phyloP scores from a whole-genome alignment of 2,113 vertebrate genomes.

The Macquaria ambigua region DNA sequence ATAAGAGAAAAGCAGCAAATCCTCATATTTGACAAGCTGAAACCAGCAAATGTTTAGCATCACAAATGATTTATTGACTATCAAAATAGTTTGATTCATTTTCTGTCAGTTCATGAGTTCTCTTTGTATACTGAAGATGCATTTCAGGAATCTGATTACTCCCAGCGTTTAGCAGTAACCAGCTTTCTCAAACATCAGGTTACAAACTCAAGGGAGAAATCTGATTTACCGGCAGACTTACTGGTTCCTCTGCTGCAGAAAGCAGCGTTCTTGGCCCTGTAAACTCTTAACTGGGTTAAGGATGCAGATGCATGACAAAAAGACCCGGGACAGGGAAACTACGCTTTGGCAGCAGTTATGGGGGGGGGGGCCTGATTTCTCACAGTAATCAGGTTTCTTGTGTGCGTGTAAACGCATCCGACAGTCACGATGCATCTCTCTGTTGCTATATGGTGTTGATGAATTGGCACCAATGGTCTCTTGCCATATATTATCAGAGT shows the following conservation, averaged over 20 bases:
- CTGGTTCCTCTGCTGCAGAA: neutral
- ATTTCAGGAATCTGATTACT: neutral
- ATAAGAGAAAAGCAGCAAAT: neutral
- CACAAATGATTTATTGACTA: neutral
- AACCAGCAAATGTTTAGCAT: neutral
- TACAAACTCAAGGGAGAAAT: neutral
- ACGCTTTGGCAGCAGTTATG: neutral
- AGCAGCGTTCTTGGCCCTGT: neutral
- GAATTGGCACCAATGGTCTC: neutral
- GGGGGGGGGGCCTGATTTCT: constrained; percentile 1
- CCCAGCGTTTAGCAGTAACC: neutral
- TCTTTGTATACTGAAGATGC: neutral
- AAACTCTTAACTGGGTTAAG: neutral
- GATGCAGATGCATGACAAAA: neutral
- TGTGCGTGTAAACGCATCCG: neutral
- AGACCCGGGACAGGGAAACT: neutral
- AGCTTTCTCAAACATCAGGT: neutral
- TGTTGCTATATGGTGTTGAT: neutral
- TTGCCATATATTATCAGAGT: neutral
- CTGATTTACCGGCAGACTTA: neutral
- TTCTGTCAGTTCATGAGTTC: neutral
- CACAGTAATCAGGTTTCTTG: constrained; percentile 15
- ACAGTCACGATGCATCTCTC: neutral
- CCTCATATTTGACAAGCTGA: neutral
- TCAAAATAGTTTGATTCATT: neutral